phyloP scores from a whole-genome alignment of 1,140 invertebrate genomes.

The Drosophila truncata region DNA sequence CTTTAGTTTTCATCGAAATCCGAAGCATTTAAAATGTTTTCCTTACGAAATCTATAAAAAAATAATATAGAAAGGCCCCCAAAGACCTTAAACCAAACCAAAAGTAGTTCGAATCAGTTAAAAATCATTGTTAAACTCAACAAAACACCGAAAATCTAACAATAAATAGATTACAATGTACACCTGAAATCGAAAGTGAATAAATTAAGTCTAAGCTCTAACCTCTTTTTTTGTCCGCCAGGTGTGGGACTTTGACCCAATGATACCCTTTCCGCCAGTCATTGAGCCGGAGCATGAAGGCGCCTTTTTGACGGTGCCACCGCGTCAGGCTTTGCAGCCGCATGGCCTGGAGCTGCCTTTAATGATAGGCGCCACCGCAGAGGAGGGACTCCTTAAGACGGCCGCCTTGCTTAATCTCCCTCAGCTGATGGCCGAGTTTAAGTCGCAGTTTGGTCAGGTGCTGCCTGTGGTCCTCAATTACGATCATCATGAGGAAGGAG shows the following conservation, averaged over 20 bases:
- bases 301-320: slow-evolving; percentile 89
- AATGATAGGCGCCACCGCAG: slow-evolving; percentile 89
- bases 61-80: neutral
- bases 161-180: neutral
- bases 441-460: slow-evolving; percentile 87
- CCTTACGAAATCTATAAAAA: neutral
- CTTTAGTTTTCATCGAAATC: neutral
- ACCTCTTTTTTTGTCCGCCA: slow-evolving; percentile 57
- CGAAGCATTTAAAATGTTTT: neutral
- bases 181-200: neutral
- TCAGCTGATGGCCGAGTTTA: slow-evolving; percentile 86
- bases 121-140: slow-evolving; percentile 6
- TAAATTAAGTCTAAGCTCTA: slow-evolving; percentile 4
- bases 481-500: slow-evolving; percentile 86
- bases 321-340: slow-evolving; percentile 86
- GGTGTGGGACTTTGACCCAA: slow-evolving; percentile 90
- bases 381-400: slow-evolving; percentile 89
- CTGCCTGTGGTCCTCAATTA: slow-evolving; percentile 88
- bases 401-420: slow-evolving; percentile 85
- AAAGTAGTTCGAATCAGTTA: neutral
- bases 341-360: slow-evolving; percentile 87
- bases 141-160: neutral
- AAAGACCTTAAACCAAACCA: neutral
- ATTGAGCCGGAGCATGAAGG: slow-evolving; percentile 88
- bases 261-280: slow-evolving; percentile 91